Evolutionary conservation across 2,888 invertebrate species (phyloP).

Genomic region (Rhagonycha fulva): DNA sequence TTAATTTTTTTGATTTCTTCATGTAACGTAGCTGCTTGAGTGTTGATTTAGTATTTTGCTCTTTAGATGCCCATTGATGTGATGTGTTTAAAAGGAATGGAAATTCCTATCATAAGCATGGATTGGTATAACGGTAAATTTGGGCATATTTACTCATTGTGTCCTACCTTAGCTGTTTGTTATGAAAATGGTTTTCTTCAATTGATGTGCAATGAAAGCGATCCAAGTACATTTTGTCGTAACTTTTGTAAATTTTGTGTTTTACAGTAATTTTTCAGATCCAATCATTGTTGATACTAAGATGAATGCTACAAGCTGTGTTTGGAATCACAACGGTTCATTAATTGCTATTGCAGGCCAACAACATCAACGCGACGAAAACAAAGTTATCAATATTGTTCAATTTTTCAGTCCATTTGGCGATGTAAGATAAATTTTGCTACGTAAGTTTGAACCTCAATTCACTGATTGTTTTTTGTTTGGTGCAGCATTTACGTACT

Average conservation of each 20-base stretch:
- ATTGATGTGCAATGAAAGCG: conserved; percentile 87
- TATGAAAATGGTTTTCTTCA: conserved; percentile 87
- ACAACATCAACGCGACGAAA: conserved; percentile 59
- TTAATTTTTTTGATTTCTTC: background rate
- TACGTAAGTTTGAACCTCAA: background rate
- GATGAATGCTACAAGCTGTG: conserved; percentile 78
- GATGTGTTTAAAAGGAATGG: conserved; percentile 56
- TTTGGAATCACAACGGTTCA: conserved; percentile 93
- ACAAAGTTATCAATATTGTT: conserved; percentile 77
- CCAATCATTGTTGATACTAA: conserved; percentile 83
- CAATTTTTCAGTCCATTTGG: conserved; percentile 91
- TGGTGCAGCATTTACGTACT: conserved; percentile 75
- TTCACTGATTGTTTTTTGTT: background rate
- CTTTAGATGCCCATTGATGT: conserved; percentile 79
- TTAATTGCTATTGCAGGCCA: conserved; percentile 85
- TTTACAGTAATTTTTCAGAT: conserved; percentile 66
- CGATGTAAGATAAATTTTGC: conserved; percentile 61
- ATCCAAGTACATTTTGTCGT: conserved; percentile 68
- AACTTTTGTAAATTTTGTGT: conserved; percentile 2
- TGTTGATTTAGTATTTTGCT: background rate
- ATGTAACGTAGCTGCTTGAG: background rate
- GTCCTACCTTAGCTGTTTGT: conserved; percentile 82
- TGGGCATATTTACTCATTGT: conserved; percentile 68
- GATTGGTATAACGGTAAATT: conserved; percentile 86
- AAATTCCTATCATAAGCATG: conserved; percentile 70